Base-by-base conservation (phyloP, 2,888 invertebrate genomes). In the Corythucha ciliata region DNA sequence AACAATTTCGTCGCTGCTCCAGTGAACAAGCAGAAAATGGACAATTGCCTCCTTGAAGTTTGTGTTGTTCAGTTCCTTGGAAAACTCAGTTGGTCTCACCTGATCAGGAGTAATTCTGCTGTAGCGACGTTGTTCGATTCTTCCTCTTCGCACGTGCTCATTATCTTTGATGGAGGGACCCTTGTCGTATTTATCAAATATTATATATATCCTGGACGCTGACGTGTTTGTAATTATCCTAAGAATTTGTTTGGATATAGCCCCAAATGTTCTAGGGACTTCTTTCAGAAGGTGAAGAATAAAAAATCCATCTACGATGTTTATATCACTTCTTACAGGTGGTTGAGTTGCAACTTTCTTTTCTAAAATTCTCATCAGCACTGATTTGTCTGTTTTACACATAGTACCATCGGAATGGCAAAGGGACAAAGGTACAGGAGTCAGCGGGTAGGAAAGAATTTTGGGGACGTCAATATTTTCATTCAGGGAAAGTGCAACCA, bases 81-180 rank as follows among this genome's bases (percentile, higher is more conserved):
- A 7, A 26, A 62, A 61, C 56, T 63, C 61, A n/a, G 33, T 42
- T 29, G 60, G 60, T 51, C 59, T 22, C 36, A 54, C 53, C 61
- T 63, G 65, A 36, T 63, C 57, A 22, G 62, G 59, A 4, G 56
- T 61, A 53, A 58, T 42, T 40, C 63, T 62, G 12, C 25, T 58
- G 20, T 57, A 63, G 22, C 60, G 55, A 16, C 57, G 40, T 56
- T 54, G 57, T 34, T 59, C 40, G 2, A 58, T 59, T 51, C 58
- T 61, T 54, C 40, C 39, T 22, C 62, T 53, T 18, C 33, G 56
- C 41, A 33, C 33, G 34, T 54, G 59, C 58, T 66, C 65, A 33
- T 41, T 60, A 59, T 66, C 64, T 62, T 66, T 67, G 39, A 65
- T 65, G 22, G 64, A 65, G 7, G 66, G 64, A 53, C 46, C 55